These are phyloP conservation scores for Miichthys miiuy DNA, from an alignment of 2,797 vertebrate genomes.

Conservation along the genomic window DNA sequence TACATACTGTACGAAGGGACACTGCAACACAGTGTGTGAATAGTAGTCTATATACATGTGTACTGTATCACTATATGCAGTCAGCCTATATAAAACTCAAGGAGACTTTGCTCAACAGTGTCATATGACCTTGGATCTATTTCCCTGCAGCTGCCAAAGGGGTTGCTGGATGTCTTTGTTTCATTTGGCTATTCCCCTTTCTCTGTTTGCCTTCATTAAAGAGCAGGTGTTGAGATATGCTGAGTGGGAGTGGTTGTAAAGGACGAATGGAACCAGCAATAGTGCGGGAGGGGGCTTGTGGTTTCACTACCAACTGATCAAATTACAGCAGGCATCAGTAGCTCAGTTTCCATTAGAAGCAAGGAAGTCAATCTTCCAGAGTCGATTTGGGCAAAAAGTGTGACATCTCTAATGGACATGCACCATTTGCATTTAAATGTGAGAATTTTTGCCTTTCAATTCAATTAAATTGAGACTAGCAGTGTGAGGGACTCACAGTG, in stretches of 20 bases:
- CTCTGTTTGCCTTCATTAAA: constrained; percentile 79
- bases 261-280: constrained; percentile 64
- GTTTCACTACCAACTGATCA: constrained; percentile 80
- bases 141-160: constrained; percentile 73
- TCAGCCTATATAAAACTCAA: constrained; percentile 62
- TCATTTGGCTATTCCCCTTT: constrained; percentile 66
- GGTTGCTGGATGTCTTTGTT: constrained; percentile 70
- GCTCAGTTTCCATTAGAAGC: constrained; percentile 76
- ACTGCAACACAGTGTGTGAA: constrained; percentile 22
- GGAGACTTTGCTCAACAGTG: constrained; percentile 57
- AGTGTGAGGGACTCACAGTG: neutral
- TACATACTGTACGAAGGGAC: constrained; percentile 54
- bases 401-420: constrained; percentile 70
- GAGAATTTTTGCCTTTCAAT: constrained; percentile 60
- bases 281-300: constrained; percentile 59
- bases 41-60: constrained; percentile 39
- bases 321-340: constrained; percentile 80
- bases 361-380: constrained; percentile 69
- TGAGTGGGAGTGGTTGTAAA: constrained; percentile 75
- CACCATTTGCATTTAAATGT: constrained; percentile 72
- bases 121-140: constrained; percentile 67
- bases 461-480: constrained; percentile 52
- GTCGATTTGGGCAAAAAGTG: constrained; percentile 61
- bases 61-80: constrained; percentile 45
- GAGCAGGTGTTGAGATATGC: constrained; percentile 83